A percentile compares a stretch with the other conserved stretches of the same genome.
These are phyloP conservation scores for Eristalis intricaria DNA, from an alignment of 2,888 invertebrate genomes.

Conservation along the genomic window DNA sequence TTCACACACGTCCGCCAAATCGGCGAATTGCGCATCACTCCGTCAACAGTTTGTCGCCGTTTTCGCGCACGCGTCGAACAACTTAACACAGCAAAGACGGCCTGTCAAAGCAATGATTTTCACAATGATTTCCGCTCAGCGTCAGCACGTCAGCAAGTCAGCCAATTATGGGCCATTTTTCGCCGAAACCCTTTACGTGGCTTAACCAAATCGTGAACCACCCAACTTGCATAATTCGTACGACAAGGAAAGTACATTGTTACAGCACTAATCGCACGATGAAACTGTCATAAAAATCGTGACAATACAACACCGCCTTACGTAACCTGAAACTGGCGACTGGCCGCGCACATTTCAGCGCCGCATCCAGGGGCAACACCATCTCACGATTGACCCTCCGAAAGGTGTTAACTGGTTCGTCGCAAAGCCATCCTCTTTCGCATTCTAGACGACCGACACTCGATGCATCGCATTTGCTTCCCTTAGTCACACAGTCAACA, in stretches of 20 bases:
- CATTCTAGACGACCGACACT: not conserved
- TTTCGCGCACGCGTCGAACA: too few relatives aligned
- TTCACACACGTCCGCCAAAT: too few relatives aligned
- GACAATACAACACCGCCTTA: not conserved
- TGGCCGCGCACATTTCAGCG: not conserved
- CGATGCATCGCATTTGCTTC: not conserved
- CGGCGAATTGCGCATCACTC: too few relatives aligned
- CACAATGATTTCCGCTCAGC: not conserved
- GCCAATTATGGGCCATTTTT: not conserved
- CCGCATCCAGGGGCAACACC: not conserved
- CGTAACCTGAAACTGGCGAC: not conserved
- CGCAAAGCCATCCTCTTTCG: not conserved
- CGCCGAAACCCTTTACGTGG: not conserved
- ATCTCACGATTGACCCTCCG: not conserved
- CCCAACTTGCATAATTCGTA: not conserved
- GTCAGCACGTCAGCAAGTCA: not conserved
- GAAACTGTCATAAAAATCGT: constrained; percentile 5
- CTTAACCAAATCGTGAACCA: not conserved
- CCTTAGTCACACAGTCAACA: not conserved
- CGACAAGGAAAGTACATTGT: not conserved
- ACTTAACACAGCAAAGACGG: not conserved
- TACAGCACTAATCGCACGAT: not conserved
- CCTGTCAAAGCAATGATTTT: not conserved
- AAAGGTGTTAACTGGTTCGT: not conserved
- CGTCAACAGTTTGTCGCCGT: not conserved